Evolutionary conservation across 1,140 invertebrate genomes (phyloP), one percentile per base, ranked within the genome.

Genomic region (Lasaia peninsularis): DNA sequence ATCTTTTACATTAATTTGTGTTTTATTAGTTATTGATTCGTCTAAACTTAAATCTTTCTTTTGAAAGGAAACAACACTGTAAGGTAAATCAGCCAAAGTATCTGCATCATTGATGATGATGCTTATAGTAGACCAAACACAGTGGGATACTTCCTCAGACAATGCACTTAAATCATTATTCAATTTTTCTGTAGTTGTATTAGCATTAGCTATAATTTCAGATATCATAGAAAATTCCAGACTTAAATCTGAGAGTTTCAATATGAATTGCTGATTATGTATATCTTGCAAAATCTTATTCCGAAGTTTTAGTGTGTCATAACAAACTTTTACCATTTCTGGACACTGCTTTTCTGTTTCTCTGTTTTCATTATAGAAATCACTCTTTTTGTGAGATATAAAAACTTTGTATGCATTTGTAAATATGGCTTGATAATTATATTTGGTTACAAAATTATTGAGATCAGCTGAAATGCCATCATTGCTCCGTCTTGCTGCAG

Each of bases 171-270:
- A 58, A 52, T 76, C 68, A 31, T 56, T 65, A 16, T 57, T 67
- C 28, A 89, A 55, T 60, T 77, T 85, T 10, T 80, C 73, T n/a
- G 74, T 78, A 62, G 80, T 86, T 21, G 81, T 73, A 56, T 69
- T 72, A 12, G 82, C 87, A 58, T 73, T 82, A 5, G 40, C 54
- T 7, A 90, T 80, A 16, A 87, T 80, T 24, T 78, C 76, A 33
- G 62, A 53, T 49, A 89, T 89, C 66, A 86, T 89, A 4, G 70
- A 56, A 50, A 87, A 79, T 56, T 90, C 89, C 32, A 67, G 71
- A 52, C 79, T 77, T 8, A 89, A 67, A 66, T 90, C 85, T 57
- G 84, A 76, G 3, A 90, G 71, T 67, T 86, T 89, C 53, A 86
- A 69, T 33, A 83, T 56, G 63, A 86, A 85, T 24, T 73, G 72